Conservation (phyloP, 1,140 invertebrate species). For the Eriocheir sinensis region DNA sequence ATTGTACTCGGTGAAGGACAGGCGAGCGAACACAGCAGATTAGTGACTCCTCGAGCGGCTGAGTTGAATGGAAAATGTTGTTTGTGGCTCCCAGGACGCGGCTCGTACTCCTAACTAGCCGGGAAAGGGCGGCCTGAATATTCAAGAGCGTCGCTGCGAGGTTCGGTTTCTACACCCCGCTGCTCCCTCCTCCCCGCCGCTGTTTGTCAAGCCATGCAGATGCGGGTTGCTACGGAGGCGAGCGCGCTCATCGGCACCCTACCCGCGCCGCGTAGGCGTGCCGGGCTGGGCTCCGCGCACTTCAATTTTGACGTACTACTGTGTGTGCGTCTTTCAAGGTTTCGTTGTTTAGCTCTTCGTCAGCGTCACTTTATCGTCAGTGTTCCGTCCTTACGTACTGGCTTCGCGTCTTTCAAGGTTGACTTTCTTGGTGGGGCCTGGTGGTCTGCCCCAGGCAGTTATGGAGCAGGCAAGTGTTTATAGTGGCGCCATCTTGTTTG, state of each 20-base stretch:
- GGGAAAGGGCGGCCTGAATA: background rate
- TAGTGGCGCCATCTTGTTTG: too few species aligned
- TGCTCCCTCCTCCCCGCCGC: background rate
- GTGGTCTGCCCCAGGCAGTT: too few species aligned
- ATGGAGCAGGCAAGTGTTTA: too few species aligned
- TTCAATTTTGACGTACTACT: too few species aligned
- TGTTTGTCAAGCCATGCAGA: background rate
- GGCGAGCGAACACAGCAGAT: background rate
- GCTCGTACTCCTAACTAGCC: background rate
- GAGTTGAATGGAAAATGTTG: background rate
- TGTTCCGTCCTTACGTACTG: too few species aligned
- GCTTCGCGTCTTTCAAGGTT: too few species aligned
- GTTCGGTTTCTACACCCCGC: background rate
- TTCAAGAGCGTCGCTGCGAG: background rate
- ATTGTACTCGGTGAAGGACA: background rate
- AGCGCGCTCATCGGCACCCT: background rate
- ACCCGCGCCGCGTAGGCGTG: background rate
- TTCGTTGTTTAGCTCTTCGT: too few species aligned
- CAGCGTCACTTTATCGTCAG: too few species aligned
- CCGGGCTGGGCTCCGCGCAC: background rate
- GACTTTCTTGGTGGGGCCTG: too few species aligned
- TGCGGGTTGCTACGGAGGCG: background rate
- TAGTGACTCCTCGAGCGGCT: background rate
- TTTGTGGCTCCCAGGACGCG: background rate
- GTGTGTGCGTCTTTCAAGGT: too few species aligned